Conservation (phyloP, 2,113 vertebrate species). For the Rallus limicola region DNA sequence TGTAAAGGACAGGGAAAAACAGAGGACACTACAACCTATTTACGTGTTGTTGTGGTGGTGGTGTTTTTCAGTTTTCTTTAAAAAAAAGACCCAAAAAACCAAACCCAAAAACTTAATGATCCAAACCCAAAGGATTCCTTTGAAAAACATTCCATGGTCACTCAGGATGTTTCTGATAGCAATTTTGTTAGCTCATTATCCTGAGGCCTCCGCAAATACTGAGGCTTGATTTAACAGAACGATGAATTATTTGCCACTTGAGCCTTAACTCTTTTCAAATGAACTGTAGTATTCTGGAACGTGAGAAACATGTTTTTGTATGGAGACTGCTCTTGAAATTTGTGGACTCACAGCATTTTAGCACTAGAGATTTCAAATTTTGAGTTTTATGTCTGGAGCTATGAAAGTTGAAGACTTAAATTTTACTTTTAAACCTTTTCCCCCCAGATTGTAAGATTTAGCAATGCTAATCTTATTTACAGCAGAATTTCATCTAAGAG, state of each 20-base stretch:
- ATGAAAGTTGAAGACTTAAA: neutral
- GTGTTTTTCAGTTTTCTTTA: neutral
- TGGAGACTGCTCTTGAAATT: neutral
- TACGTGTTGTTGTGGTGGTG: neutral
- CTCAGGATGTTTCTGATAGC: neutral
- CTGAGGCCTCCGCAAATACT: neutral
- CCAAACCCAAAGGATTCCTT: neutral
- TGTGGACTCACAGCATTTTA: neutral
- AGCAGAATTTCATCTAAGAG: neutral
- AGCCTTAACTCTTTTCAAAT: neutral
- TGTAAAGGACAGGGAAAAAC: neutral
- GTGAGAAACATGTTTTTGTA: neutral
- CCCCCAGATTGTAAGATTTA: neutral
- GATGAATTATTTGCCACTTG: neutral
- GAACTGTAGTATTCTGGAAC: neutral
- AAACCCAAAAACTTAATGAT: neutral
- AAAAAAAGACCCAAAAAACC: neutral
- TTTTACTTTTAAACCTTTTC: neutral
- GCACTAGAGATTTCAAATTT: neutral
- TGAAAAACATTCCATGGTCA: slow-evolving; percentile 14
- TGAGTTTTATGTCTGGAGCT: neutral
- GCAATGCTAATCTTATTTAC: neutral
- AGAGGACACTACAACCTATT: neutral
- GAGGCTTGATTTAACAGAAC: neutral
- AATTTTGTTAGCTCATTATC: neutral